phyloP scores from a whole-genome alignment of 2,888 invertebrate genomes.

The Drosophila rellima region DNA sequence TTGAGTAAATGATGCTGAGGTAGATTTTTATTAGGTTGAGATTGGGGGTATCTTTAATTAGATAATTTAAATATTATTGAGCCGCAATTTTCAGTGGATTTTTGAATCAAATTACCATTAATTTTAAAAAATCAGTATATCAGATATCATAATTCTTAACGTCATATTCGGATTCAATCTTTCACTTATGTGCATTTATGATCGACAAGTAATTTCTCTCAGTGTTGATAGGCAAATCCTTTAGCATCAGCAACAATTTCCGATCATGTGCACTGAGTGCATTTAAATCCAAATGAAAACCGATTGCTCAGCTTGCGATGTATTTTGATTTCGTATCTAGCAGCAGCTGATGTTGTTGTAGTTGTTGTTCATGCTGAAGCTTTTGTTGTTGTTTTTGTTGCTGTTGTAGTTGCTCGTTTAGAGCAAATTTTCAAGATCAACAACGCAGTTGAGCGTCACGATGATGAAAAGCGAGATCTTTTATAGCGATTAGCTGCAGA shows the following conservation, averaged over 20 bases:
- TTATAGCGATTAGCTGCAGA: slow-evolving; percentile 72
- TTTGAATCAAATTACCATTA: no score
- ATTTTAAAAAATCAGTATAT: no score
- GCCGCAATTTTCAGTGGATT: no score
- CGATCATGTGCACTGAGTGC: slow-evolving; percentile 52
- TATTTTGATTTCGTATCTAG: slow-evolving; percentile 59
- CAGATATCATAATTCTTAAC: no score
- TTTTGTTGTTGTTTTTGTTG: slow-evolving; percentile 25
- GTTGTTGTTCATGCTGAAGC: slow-evolving; percentile 24
- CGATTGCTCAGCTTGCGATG: slow-evolving; percentile 51
- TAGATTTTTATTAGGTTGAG: not conserved
- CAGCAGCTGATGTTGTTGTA: slow-evolving; percentile 22
- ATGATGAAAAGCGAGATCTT: slow-evolving; percentile 80
- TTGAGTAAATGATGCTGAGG: not conserved
- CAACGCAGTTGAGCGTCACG: slow-evolving; percentile 78
- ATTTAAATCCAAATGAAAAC: slow-evolving; percentile 48
- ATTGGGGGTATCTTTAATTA: not conserved
- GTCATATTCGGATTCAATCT: no score
- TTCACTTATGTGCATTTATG: no score
- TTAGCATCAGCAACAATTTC: slow-evolving; percentile 53
- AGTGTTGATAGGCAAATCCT: slow-evolving; percentile 41
- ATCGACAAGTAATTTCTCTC: no score
- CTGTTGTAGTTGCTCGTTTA: slow-evolving; percentile 36
- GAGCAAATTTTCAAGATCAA: slow-evolving; percentile 78
- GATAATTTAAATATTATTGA: no score